Evolutionary conservation across 2,113 vertebrate genomes (phyloP).

Genomic region (Chinchilla lanigera): DNA sequence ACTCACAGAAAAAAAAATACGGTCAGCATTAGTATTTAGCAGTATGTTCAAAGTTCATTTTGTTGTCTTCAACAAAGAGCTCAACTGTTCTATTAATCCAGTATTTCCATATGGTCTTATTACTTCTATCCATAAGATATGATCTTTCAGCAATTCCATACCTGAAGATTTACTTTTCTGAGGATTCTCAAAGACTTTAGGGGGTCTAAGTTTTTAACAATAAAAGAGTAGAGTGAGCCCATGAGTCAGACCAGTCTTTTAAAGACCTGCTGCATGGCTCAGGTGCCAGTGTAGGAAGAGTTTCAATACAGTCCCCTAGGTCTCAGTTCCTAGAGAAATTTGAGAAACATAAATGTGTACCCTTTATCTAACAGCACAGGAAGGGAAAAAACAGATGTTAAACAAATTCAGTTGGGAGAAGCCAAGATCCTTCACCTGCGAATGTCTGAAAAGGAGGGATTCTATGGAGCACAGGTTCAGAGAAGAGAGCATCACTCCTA

Average conservation of each 20-base stretch:
- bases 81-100: conserved; percentile 25
- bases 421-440: not conserved
- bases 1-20: conserved; percentile 32
- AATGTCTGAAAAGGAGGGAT: conserved; percentile 7
- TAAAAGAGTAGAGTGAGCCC: not conserved
- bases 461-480: not conserved
- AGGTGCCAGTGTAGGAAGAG: not conserved
- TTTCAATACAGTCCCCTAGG: not conserved
- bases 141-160: not conserved
- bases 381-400: not conserved
- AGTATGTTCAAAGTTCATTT: conserved; percentile 57
- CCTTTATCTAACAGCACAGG: not conserved
- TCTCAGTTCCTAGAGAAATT: not conserved
- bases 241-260: not conserved
- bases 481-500: not conserved
- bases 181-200: not conserved
- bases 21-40: conserved; percentile 46
- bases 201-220: not conserved
- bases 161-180: not conserved
- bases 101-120: conserved; percentile 18
- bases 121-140: not conserved
- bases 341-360: not conserved
- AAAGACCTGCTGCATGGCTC: not conserved
- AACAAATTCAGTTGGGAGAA: not conserved
- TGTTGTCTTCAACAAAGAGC: conserved; percentile 42